phyloP scores from a whole-genome alignment of 2,888 invertebrate species.

The Sturmia bella region DNA sequence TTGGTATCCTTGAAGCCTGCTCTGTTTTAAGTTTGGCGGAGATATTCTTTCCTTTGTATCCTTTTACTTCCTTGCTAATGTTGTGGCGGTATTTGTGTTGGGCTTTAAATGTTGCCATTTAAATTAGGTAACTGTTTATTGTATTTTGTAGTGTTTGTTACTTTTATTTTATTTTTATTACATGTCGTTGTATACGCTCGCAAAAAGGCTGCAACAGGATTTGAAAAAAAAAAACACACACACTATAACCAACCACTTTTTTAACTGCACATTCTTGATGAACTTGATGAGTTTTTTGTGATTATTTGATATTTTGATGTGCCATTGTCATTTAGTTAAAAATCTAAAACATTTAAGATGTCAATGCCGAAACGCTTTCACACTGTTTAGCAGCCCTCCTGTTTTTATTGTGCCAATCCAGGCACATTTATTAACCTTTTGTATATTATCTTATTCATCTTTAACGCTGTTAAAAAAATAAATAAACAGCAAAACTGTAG shows the following conservation, averaged over 20 bases:
- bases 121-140: constrained; percentile 67
- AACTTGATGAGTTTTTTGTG: constrained; percentile 80
- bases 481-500: constrained; percentile 19
- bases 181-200: constrained; percentile 37
- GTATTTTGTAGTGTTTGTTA: constrained; percentile 33
- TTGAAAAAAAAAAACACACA: constrained; percentile 72
- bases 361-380: constrained; percentile 70
- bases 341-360: constrained; percentile 80
- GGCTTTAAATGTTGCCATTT: constrained; percentile 54
- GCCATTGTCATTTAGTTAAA: constrained; percentile 74
- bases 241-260: constrained; percentile 65
- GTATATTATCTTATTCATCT: constrained; percentile 45
- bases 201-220: constrained; percentile 48
- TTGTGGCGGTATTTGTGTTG: constrained; percentile 52
- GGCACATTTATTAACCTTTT: constrained; percentile 45
- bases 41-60: constrained; percentile 62
- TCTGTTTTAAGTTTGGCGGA: constrained; percentile 74
- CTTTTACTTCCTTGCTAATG: constrained; percentile 52
- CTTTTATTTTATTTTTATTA: constrained; percentile 68
- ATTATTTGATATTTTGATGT: constrained; percentile 72
- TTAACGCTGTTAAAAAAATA: constrained; percentile 11
- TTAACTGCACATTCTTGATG: constrained; percentile 77
- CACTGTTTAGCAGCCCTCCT: constrained; percentile 45
- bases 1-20: constrained; percentile 30
- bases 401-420: constrained; percentile 42